Base-by-base conservation (phyloP, 1,140 invertebrate genomes). In the Lasaia peninsularis region DNA sequence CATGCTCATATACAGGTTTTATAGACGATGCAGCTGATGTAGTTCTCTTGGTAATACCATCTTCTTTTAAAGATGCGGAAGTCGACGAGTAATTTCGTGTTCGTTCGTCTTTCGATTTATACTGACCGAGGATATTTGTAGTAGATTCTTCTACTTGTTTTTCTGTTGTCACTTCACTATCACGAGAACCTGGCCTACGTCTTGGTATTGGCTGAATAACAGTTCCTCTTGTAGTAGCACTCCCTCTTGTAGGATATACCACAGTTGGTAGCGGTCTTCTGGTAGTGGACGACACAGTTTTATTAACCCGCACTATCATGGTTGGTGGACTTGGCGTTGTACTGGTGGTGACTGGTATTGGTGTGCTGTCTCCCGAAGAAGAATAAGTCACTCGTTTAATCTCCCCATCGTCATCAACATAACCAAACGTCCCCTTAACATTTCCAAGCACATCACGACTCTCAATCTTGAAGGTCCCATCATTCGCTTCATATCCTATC, bases 371-470 rank as follows among this genome's bases (percentile, higher is more conserved):
- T 66, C 86, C 91, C 6, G 79, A 78, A 14, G 91, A 90, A 5
- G 93, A 93, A 83, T 97, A 97, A 4, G 96, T 95, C n/a, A 96
- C 94, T 40, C 94, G 91, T 87, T 96, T 95, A 53, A 96, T 92
- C 78, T 95, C 92, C 6, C 95, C 95, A 63, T 93, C 91, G 34
- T 93, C 92, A 73, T 96, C 95, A 32, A 96, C 91, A 83, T 95
- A 97, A 54, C 96, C 96, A 82, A 96, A 97, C 31, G 95, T 96
- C 48, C 96, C 96, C 77, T 95, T 95, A 34, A 96, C 94, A 74
- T 95, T 94, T 16, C 96, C 96, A 61, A 93, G 85, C 20, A 94
- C 93, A 75, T 95, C 94, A 57, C 95, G 89, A 65, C 94, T 96
- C 86, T 96, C 95, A 56, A 96, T 94, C 86, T 96, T 96, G 78